Base-by-base conservation (phyloP, 2,888 invertebrate species). In the Nomada lathburiana region DNA sequence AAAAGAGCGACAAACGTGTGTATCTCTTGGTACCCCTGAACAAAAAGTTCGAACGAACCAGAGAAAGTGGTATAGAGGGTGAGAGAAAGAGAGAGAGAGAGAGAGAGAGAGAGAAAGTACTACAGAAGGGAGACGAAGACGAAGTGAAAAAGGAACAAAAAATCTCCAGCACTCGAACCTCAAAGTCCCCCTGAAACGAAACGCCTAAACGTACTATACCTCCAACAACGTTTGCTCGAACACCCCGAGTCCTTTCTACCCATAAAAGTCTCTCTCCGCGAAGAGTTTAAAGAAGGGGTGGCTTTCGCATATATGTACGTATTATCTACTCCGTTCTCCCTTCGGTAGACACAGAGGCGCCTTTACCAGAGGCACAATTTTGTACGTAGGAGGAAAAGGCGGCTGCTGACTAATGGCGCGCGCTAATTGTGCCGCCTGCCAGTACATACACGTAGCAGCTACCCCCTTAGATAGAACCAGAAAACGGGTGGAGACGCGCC, bases 371-470 rank as follows among this genome's bases (percentile, higher is more conserved):
- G 81, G 81, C 83, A 79, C 75, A 88, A 88, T 89, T 88, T 88
- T 78, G 76, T 82, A 78, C 81, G 83, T 75, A 82, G 82, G 77
- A 82, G 86, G 87, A 88, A 86, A 89, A 89, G 89, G 86, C 83
- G 90, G 86, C 84, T 83, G 91, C 86, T 90, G 91, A 91, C 93
- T 93, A 93, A 93, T 93, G 93, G 92, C 86, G 90, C 86, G 90
- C 90, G 90, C 92, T 93, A 93, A 93, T 92, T 92, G 92, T 90
- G 81, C 89, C 86, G 86, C 79, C 85, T 80, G 13, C 80, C 70
- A 59, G 75, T 72, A 73, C 83, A 80, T 75, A 70, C 70, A 75
- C 76, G 50, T 68, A 55, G 9, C 55, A 36, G 36, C 23, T 23
- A 18, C 76, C 73, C 83, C 70, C 77, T 65, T 85, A 73, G 79